These are phyloP conservation scores for Thymelicus acteon DNA, from an alignment of 2,888 invertebrate genomes.

Conservation along the genomic window DNA sequence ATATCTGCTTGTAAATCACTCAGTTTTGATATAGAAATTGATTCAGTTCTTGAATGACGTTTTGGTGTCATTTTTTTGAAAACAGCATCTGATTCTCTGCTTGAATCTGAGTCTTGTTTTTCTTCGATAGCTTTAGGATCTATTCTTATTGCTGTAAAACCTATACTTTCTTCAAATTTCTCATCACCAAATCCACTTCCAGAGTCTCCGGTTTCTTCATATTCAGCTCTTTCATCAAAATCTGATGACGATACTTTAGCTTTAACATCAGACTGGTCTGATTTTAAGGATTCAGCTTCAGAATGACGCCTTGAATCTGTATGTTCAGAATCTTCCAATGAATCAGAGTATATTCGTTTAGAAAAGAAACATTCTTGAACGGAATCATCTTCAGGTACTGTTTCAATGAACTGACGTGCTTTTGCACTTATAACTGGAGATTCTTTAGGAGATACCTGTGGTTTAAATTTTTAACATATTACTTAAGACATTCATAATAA, in stretches of 20 bases:
- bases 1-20: conserved; percentile 70
- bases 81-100: conserved; percentile 64
- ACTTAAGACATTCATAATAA: too few species aligned
- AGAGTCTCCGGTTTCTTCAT: conserved; percentile 76
- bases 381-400: conserved; percentile 83
- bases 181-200: conserved; percentile 82
- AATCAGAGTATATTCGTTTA: conserved; percentile 81
- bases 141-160: conserved; percentile 72
- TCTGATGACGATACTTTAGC: conserved; percentile 80
- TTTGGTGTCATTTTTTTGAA: conserved; percentile 79
- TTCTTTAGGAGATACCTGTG: conserved; percentile 69
- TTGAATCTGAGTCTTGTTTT: conserved; percentile 67
- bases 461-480: conserved; percentile 4
- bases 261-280: conserved; percentile 79
- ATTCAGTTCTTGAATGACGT: conserved; percentile 78
- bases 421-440: conserved; percentile 82
- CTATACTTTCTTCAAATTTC: conserved; percentile 79
- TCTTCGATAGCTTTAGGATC: conserved; percentile 65
- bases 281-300: conserved; percentile 81
- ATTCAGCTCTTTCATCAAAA: conserved; percentile 80
- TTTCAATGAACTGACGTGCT: conserved; percentile 81
- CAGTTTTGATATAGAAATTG: conserved; percentile 73
- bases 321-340: conserved; percentile 81
- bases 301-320: conserved; percentile 80
- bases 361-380: conserved; percentile 84